Evolutionary conservation across 2,113 vertebrate genomes (phyloP), one percentile per base, ranked within the genome.

Genomic region (Albula glossodonta): DNA sequence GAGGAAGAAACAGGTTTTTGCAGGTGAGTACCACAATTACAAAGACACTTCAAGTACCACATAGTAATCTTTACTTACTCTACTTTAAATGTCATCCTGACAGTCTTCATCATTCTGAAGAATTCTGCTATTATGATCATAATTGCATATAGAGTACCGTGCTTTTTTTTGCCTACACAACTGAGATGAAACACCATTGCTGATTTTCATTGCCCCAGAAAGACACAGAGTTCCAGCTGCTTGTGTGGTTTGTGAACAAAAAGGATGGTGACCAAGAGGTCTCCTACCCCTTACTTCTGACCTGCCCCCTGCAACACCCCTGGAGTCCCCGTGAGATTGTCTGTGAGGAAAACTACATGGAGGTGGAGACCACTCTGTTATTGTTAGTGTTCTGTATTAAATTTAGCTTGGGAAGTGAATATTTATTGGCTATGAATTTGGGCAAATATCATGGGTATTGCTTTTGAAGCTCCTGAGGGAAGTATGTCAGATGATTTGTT

Each of bases 311-410:
- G 3, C 57, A 31, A 4, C 74, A 60, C 25, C 84, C 82, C 15
- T 92, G 90, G 90, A 88, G 81, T 22, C 84, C 83, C 22, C 83
- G 91, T 19, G 91, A 92, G 56, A 89, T 90, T 51, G 48, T 91
- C 83, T 91, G 90, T 81, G 91, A 91, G 82, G 82, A 90, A 31
- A 91, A 91, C 80, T 92, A 90, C 86, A 88, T 90, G 87, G 90
- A 92, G 89, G 90, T 91, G 15, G 77, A n/a, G 12, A 2, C 22
- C 17, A 70, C 63, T n/a, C n/a, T 13, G 63, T 17, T 6, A n/a
- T 6, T 9, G 53, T 56, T 56, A 56, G 53, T 56, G 53, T 9
- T 9, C 53, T 56, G 12, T 56, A 56, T 56, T 9, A 56, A 56
- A 9, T 9, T 56, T 56, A 9, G 53, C 2, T 0, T 56, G 12